phyloP scores from a whole-genome alignment of 2,888 invertebrate genomes.

The Leptinotarsa rubiginosa region DNA sequence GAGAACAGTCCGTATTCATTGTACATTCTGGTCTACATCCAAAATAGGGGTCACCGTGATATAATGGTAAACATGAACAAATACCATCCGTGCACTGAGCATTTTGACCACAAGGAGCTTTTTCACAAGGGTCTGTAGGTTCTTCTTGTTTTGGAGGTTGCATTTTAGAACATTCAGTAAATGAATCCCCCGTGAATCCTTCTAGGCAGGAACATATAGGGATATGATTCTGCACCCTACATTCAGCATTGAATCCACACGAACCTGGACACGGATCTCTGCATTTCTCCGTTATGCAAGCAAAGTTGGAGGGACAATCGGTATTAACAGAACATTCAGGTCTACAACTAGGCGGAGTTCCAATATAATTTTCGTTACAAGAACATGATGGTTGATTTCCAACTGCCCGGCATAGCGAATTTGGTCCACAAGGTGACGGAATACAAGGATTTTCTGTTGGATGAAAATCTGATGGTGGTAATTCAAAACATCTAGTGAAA shows the following conservation, averaged over 20 bases:
- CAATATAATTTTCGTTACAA: constrained; percentile 76
- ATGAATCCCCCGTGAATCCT: constrained; percentile 77
- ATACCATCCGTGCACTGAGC: constrained; percentile 78
- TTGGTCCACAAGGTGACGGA: constrained; percentile 74
- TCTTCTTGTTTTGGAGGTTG: constrained; percentile 45
- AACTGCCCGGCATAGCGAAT: constrained; percentile 73
- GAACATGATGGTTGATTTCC: constrained; percentile 75
- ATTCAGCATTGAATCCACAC: constrained; percentile 79
- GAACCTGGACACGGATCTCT: constrained; percentile 78
- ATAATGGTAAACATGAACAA: constrained; percentile 79
- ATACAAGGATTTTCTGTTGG: constrained; percentile 70
- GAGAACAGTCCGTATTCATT: constrained; percentile 82
- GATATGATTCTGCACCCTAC: constrained; percentile 77
- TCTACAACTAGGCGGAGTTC: constrained; percentile 81
- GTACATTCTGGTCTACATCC: constrained; percentile 85
- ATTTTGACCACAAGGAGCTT: constrained; percentile 84
- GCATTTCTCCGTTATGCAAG: constrained; percentile 80
- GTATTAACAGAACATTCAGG: constrained; percentile 80
- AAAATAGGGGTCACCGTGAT: constrained; percentile 79
- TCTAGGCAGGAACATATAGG: constrained; percentile 74
- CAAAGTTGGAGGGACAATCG: constrained; percentile 75
- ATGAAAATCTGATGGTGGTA: constrained; percentile 56
- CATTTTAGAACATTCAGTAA: constrained; percentile 71
- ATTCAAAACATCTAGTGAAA: constrained; percentile 74
- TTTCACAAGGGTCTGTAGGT: constrained; percentile 75